phyloP scores from a whole-genome alignment of 2,888 invertebrate genomes.

The Nezara viridula region DNA sequence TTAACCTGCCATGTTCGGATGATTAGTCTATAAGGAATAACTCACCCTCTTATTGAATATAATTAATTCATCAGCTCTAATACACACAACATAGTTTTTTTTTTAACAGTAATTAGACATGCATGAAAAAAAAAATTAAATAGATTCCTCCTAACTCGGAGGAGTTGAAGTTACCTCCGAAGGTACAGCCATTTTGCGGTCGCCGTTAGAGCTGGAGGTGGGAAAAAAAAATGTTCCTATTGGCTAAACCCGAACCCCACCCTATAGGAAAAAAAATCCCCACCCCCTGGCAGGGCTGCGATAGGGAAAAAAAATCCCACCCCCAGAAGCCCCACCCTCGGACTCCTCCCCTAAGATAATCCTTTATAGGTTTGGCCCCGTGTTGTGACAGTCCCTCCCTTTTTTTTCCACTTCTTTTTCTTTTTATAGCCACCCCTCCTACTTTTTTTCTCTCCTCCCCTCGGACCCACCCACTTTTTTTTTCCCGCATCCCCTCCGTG shows the following conservation, averaged over 20 bases:
- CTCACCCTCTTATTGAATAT: too few species aligned
- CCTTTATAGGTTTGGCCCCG: slow-evolving; percentile 23
- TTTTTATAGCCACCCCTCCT: slow-evolving; percentile 32
- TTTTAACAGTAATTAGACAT: background rate
- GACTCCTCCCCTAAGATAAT: slow-evolving; percentile 39
- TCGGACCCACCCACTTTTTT: slow-evolving; percentile 39
- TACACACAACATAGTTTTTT: background rate
- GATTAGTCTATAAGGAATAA: too few species aligned
- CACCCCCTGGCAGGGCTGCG: background rate
- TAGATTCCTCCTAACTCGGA: background rate
- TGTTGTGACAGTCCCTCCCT: slow-evolving; percentile 51
- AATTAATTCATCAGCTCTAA: background rate
- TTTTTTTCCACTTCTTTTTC: slow-evolving; percentile 39
- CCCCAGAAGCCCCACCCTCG: slow-evolving; percentile 47
- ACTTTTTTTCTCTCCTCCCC: slow-evolving; percentile 28
- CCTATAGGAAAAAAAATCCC: slow-evolving; percentile 49
- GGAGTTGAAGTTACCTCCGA: slow-evolving; percentile 38
- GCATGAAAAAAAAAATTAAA: background rate
- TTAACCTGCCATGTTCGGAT: too few species aligned
- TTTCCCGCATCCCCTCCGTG: slow-evolving; percentile 28
- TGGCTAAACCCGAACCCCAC: slow-evolving; percentile 50
- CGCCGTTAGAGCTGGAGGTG: background rate
- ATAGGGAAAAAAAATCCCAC: slow-evolving; percentile 7
- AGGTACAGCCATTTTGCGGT: slow-evolving; percentile 52
- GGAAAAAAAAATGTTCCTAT: slow-evolving; percentile 50